Base-by-base conservation (phyloP, 1,140 invertebrate species). In the Zaprionus capensis region DNA sequence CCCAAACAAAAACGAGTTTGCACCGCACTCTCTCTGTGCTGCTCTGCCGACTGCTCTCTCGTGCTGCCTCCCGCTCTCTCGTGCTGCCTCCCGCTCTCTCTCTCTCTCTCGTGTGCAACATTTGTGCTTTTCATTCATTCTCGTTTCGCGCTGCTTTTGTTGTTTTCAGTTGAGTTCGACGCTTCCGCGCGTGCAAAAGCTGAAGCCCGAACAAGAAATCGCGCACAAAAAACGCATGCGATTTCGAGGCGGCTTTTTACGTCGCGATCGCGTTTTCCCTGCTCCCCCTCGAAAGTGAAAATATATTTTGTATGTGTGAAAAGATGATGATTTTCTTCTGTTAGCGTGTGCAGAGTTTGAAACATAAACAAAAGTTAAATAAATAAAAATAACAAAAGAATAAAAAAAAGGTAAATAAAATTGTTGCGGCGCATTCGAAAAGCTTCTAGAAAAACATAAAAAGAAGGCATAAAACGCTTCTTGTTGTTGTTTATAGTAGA, bases 51-150 rank as follows among this genome's bases (percentile, higher is more conserved):
- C 4, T 5, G 24, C 71, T 62, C 64, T 58, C 49, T 56, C 34
- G 17, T 56, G 26, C 58, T 22, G 34, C 12, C 41, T 4, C 9
- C 0, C 31, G 0, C 9, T 31, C 22, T 17, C 49, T 56, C 34
- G 17, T 56, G 26, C 58, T 22, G 34, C 12, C 41, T 4, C 9
- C 0, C 31, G 0, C 9, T 31, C 22, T 17, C n/a, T n/a, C 20
- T 38, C 64, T 59, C 51, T 63, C 11, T 34, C 17, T 62, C 44
- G 34, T 38, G 81, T 58, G 72, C 65, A 81, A 67, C 53, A 73
- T 82, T 71, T 69, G 83, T 83, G 84, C 79, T 84, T 87, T 87
- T 88, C 81, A 88, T 88, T 87, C 81, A 88, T 69, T 88, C 83
- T 88, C 79, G 22, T 51, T 44, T 78, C 5, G 46, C 46, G 46